Conservation (phyloP, 1,140 invertebrate genomes). For the Branchinecta lynchi region DNA sequence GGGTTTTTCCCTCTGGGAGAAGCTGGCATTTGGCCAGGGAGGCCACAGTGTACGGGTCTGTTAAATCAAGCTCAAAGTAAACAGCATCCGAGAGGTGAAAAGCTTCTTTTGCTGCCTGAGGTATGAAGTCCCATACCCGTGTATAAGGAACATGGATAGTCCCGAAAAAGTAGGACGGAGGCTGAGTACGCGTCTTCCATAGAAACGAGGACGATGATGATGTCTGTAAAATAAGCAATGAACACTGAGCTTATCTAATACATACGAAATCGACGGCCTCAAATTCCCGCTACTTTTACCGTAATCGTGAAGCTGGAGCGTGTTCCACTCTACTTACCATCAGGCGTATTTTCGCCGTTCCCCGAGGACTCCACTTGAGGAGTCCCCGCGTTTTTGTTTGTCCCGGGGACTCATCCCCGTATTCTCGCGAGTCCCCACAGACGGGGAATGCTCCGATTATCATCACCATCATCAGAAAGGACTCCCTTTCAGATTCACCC, state of each 20-base stretch:
- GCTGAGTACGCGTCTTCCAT: slow-evolving; percentile 28
- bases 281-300: too few relatives aligned
- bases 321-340: too few relatives aligned
- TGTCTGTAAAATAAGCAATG: slow-evolving; percentile 12
- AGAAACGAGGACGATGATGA: slow-evolving; percentile 25
- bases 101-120: slow-evolving; percentile 37
- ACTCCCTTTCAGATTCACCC: too few relatives aligned
- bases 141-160: slow-evolving; percentile 45
- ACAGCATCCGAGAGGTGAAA: slow-evolving; percentile 35
- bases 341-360: too few relatives aligned
- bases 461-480: too few relatives aligned
- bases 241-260: neutral
- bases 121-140: slow-evolving; percentile 40
- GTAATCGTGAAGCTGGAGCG: too few relatives aligned
- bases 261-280: too few relatives aligned
- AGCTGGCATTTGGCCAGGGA: slow-evolving; percentile 38
- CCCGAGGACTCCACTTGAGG: too few relatives aligned
- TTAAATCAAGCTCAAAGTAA: slow-evolving; percentile 41
- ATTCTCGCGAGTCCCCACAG: too few relatives aligned
- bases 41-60: slow-evolving; percentile 35
- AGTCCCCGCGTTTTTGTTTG: too few relatives aligned
- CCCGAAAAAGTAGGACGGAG: slow-evolving; percentile 41
- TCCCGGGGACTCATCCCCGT: too few relatives aligned
- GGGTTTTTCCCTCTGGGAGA: slow-evolving; percentile 32
- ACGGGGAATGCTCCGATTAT: too few relatives aligned